phyloP scores from a whole-genome alignment of 2,888 invertebrate species.

The Hydrotaea cyrtoneurina region DNA sequence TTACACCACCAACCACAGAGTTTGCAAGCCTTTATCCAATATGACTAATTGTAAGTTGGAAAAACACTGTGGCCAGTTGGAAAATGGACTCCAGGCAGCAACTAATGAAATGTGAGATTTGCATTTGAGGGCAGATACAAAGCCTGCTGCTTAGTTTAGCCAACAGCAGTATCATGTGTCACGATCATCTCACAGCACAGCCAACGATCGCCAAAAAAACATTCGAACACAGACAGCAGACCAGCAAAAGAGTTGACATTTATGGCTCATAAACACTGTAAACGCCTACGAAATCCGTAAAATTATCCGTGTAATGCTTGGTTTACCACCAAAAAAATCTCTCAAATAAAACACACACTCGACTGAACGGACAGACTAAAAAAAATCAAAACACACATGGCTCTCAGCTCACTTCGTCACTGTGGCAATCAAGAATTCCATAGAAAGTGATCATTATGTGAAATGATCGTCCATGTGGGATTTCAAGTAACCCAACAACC shows the following conservation, averaged over 20 bases:
- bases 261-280: conserved; percentile 75
- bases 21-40: conserved; percentile 35
- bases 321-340: conserved; percentile 38
- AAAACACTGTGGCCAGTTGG: conserved; percentile 50
- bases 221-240: not conserved
- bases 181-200: conserved; percentile 12
- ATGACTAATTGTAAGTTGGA: conserved; percentile 43
- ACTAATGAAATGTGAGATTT: not conserved
- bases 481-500: conserved; percentile 60
- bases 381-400: conserved; percentile 69
- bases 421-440: conserved; percentile 47
- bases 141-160: conserved; percentile 73
- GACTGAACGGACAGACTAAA: not conserved
- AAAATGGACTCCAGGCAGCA: not conserved
- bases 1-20: too few relatives aligned
- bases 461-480: conserved; percentile 59
- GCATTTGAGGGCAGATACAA: conserved; percentile 25
- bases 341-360: conserved; percentile 57
- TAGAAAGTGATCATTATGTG: conserved; percentile 55
- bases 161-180: conserved; percentile 71
- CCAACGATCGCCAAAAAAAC: conserved; percentile 1
- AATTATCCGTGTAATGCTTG: conserved; percentile 48
- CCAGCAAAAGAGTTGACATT: conserved; percentile 70
- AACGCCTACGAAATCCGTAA: conserved; percentile 73
- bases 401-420: conserved; percentile 54